Evolutionary conservation across 92 coral and sea anemone species (phyloP), one percentile per base, ranked within the genome.

Genomic region (Zoanthus solanderi): DNA sequence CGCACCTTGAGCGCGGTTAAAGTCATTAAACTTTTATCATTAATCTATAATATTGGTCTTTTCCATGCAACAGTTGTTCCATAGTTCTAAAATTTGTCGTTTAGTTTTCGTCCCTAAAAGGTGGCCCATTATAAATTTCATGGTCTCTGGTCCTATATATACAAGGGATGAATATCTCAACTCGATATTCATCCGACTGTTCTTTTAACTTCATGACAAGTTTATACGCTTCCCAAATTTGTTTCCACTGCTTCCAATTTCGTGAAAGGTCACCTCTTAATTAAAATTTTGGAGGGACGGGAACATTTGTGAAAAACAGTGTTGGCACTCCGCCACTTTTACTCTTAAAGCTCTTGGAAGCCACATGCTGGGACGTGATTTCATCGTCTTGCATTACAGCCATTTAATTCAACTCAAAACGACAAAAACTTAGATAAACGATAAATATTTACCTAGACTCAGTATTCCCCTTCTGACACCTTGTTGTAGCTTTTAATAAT

Each of bases 131-230:
- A 69, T 80, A 84, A 52, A 84, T 47, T 15, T 46, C 85, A 45
- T 87, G 60, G 10, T 87, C 91, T 87, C 86, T n/a, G 78, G 89
- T 6, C 93, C 91, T 28, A 91, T 87, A 71, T 83, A 87, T 87
- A 71, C 86, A 87, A 11, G 89, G 87, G 11, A 91, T 84, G 30
- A 91, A 87, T 42, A 89, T 91, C 23, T 89, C 93, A 11, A 87
- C 91, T 63, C 86, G 71, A 32, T 74, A 87, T 57, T 91, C 82
- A 37, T 83, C 73, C 34, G 65, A 11, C 50, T 90, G 83, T 18
- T 78, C 66, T 47, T 79, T 85, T 9, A 78, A 83, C 85, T 86
- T 79, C n/a, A 87, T 78, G 5, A 67, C 93, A 4, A 78, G 84
- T 88, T 75, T 86, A 71, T 87, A 91, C 6, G 88, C 91, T 23